Evolutionary conservation across 2,797 vertebrate species (phyloP).

Genomic region (Lepilemur ruficaudatus): DNA sequence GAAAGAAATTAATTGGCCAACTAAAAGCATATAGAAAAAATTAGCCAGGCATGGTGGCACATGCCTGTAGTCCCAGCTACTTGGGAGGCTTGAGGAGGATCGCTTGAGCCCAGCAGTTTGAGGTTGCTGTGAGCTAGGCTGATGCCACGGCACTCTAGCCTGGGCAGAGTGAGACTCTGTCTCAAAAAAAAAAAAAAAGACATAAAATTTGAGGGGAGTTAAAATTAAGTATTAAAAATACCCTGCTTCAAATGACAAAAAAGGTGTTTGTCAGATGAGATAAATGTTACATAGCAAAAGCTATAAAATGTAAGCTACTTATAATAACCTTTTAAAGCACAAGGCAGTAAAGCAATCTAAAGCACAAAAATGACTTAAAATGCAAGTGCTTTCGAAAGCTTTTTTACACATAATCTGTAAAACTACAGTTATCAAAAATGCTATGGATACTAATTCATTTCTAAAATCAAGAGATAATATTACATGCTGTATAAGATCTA

Average conservation of each 20-base stretch:
- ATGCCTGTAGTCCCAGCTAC: no score
- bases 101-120: no score
- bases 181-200: no score
- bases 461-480: not conserved
- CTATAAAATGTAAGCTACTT: not conserved
- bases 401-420: not conserved
- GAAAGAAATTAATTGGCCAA: no score
- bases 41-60: no score
- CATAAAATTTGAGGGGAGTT: not conserved
- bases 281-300: not conserved
- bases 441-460: not conserved
- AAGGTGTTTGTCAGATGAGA: not conserved
- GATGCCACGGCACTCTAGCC: no score
- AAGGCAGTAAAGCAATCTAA: not conserved
- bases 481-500: not conserved
- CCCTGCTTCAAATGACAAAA: not conserved
- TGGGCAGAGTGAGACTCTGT: no score
- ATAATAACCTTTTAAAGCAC: not conserved
- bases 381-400: not conserved
- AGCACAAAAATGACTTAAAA: constrained; percentile 20
- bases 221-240: not conserved
- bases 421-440: not conserved
- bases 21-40: no score
- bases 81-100: no score
- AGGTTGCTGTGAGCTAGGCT: no score